Conservation (phyloP, 2,113 vertebrate genomes). For the Brevimyrus niger region DNA sequence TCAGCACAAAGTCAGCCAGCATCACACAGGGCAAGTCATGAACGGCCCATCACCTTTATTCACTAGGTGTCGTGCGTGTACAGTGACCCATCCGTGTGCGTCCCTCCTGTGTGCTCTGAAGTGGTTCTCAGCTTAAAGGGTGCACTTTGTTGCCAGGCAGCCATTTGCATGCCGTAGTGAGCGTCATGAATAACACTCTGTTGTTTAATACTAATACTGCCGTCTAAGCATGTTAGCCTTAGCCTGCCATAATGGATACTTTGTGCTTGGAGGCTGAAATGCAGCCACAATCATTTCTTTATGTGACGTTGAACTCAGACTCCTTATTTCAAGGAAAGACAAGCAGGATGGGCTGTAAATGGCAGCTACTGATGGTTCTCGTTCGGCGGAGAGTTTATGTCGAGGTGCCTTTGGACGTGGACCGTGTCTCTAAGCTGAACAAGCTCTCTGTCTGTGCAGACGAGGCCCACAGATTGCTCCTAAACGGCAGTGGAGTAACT, state of each 20-base stretch:
- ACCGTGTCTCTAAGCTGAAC: not conserved
- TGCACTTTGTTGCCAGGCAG: not conserved
- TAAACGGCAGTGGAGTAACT: not conserved
- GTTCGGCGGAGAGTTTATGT: not conserved
- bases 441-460: not conserved
- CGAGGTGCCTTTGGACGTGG: not conserved
- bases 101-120: not conserved
- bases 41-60: not conserved
- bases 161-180: not conserved
- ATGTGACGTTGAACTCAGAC: not conserved
- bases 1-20: not conserved
- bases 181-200: not conserved
- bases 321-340: not conserved
- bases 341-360: not conserved
- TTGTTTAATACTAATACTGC: not conserved
- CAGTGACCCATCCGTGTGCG: not conserved
- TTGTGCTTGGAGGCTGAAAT: not conserved
- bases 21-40: conserved; percentile 4
- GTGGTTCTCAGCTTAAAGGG: not conserved
- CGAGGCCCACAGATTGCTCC: not conserved
- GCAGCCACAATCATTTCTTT: not conserved
- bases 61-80: not conserved
- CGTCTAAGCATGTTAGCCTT: not conserved
- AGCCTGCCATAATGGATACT: not conserved
- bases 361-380: not conserved